Base-by-base conservation (phyloP, 2,888 invertebrate species). In the Cataglyphis livida region DNA sequence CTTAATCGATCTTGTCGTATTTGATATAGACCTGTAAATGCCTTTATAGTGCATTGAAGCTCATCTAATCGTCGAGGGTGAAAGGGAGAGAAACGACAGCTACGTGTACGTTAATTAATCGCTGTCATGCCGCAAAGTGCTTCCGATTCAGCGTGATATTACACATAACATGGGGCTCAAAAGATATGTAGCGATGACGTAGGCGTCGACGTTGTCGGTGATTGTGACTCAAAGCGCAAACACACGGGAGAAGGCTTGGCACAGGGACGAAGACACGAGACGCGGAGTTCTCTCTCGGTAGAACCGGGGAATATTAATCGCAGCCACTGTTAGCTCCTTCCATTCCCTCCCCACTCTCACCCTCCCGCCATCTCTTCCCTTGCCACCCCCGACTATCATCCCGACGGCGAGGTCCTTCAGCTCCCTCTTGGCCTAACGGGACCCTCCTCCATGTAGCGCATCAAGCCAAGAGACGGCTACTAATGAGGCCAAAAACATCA, bases 401-500 rank as follows among this genome's bases (percentile, higher is more conserved):
- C 61, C 41, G 82, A 48, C 54, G 59, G 78, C 57, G 71, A 71
- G 71, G 54, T 76, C 35, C 59, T 75, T 73, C 25, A 64, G 59
- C 61, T 66, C 70, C 83, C 84, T 73, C 81, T 79, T 79, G 65
- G 75, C 81, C 85, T 78, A 84, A 74, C 73, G 59, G 87, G 85
- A 87, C 76, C 85, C 87, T 88, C 87, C 85, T 83, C 84, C 83
- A 83, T 87, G 89, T 88, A 90, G 86, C 88, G 87, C 85, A 88
- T 89, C 88, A 88, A 88, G 88, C 89, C 88, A 84, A 86, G 91
- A 91, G 91, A 90, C 87, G 92, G 91, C 91, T 93, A 93, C 93
- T 93, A 93, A 93, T 93, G 93, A 93, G 92, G 90, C 93, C 92
- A 93, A 93, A 93, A 93, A 93, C 93, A 93, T 92, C 88, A 85